Percentiles rank a stretch among this genome's conserved stretches.
These are phyloP conservation scores for Ichneumon xanthorius DNA, from an alignment of 2,888 invertebrate species.

Conservation along the genomic window DNA sequence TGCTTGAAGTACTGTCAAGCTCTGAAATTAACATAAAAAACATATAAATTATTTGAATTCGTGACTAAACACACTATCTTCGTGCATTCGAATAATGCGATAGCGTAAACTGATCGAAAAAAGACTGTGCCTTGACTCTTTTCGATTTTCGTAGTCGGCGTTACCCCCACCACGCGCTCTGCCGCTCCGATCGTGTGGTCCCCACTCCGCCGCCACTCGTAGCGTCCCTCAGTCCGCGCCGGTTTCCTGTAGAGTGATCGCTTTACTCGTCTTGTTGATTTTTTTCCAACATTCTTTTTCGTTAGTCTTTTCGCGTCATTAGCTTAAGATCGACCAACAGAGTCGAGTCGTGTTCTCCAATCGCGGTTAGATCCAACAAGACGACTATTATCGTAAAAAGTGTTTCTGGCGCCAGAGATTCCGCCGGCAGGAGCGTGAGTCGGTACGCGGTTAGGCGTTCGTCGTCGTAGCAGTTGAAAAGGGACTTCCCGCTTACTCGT, in stretches of 20 bases:
- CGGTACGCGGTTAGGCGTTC: constrained; percentile 1
- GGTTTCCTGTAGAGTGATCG: not conserved
- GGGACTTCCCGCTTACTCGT: constrained; percentile 3
- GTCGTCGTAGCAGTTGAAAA: constrained; percentile 4
- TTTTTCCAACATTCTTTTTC: not conserved
- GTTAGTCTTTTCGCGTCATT: no score
- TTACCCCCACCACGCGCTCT: not conserved
- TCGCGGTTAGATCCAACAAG: no score
- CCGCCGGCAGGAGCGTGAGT: not conserved
- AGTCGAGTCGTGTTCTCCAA: no score
- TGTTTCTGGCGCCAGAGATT: no score
- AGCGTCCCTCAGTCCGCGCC: not conserved
- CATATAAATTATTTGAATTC: no score
- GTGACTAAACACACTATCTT: no score
- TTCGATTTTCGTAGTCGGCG: not conserved
- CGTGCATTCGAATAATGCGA: not conserved
- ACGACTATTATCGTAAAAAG: no score
- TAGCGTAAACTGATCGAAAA: not conserved
- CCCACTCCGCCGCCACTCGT: not conserved
- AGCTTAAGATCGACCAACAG: no score
- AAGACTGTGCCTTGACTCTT: not conserved
- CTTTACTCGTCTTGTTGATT: not conserved
- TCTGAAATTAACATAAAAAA: no score
- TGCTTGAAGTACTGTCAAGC: no score
- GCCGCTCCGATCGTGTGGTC: not conserved